Base-by-base conservation (phyloP, 2,113 vertebrate species). In the Ibidorhyncha struthersii region DNA sequence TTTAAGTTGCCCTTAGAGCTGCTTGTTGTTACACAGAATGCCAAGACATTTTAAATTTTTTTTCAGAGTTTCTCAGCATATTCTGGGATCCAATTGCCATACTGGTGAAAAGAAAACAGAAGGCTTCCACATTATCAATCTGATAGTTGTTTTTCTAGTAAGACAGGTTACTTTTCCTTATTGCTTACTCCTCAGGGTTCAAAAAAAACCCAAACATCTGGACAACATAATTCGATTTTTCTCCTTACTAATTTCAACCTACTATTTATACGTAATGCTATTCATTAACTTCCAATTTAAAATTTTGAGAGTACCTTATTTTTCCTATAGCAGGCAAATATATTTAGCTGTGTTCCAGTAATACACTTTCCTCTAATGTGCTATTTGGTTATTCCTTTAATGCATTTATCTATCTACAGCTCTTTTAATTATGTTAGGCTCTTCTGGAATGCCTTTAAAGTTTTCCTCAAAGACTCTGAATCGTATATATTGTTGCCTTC, bases 371-470 rank as follows among this genome's bases (percentile, higher is more conserved):
- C n/a, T 89, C 82, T 79, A 80, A 49, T 67, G 30, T 67, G 52
- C 34, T 92, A 14, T 45, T 83, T 95, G n/a, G 18, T 92, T 89
- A 83, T 82, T 95, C 23, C 22, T 94, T 94, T 65, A 93, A 74
- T 49, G n/a, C 41, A 78, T 74, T 84, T 92, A 67, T 94, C 87
- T 90, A 76, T 65, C 82, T 90, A 70, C 74, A 73, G 71, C 62
- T 80, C 78, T 92, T 95, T 90, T 82, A 90, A 85, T 91, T 94
- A 93, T 41, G 40, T 82, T 72, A 92, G 94, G 82, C 74, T 96
- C 45, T 91, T 96, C 58, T 89, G 95, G 86, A 96, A 97, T 89
- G 92, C 71, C 94, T 97, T 94, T 83, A 94, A 96, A 97, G 53
- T 86, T 86, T 90, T 97, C 59, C 82, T 95, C 43, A 84, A 77